phyloP scores from a whole-genome alignment of 2,888 invertebrate species.

The Polyploca ridens region DNA sequence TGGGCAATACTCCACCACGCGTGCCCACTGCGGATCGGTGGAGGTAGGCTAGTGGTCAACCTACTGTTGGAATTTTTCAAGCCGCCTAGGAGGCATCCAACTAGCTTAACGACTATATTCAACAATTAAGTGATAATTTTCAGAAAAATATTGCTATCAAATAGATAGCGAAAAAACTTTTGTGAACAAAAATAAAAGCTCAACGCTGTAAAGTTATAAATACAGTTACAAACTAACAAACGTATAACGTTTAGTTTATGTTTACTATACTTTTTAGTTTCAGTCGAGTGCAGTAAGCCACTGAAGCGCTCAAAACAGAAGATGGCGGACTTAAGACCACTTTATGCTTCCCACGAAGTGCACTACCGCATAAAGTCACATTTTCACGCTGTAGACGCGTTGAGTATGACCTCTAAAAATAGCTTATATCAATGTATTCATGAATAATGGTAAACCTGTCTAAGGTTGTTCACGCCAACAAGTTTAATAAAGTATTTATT shows the following conservation, averaged over 20 bases:
- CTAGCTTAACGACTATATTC: too few relatives aligned
- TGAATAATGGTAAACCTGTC: slow-evolving; percentile 1
- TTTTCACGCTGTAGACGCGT: slow-evolving; percentile 42
- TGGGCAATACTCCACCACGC: too few relatives aligned
- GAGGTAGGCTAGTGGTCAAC: too few relatives aligned
- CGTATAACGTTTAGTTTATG: not conserved
- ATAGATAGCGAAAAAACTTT: too few relatives aligned
- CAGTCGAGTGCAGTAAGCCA: slow-evolving; percentile 48
- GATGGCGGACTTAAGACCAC: slow-evolving; percentile 59
- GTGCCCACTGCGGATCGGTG: too few relatives aligned
- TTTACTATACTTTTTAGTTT: slow-evolving; percentile 34
- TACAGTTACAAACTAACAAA: not conserved
- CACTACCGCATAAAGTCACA: slow-evolving; percentile 61
- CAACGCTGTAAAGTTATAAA: not conserved
- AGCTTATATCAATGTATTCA: slow-evolving; percentile 13
- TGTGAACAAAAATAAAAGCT: not conserved
- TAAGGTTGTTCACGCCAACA: not conserved
- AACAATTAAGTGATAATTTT: too few relatives aligned
- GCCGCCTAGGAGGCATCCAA: too few relatives aligned
- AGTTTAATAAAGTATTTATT: too few relatives aligned
- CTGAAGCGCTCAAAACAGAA: slow-evolving; percentile 52
- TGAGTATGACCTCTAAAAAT: slow-evolving; percentile 19
- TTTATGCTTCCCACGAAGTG: slow-evolving; percentile 61
- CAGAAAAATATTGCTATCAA: too few relatives aligned
- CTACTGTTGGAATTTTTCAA: too few relatives aligned